phyloP scores from a whole-genome alignment of 2,888 invertebrate species.

The Caenorhabditis virilis region DNA sequence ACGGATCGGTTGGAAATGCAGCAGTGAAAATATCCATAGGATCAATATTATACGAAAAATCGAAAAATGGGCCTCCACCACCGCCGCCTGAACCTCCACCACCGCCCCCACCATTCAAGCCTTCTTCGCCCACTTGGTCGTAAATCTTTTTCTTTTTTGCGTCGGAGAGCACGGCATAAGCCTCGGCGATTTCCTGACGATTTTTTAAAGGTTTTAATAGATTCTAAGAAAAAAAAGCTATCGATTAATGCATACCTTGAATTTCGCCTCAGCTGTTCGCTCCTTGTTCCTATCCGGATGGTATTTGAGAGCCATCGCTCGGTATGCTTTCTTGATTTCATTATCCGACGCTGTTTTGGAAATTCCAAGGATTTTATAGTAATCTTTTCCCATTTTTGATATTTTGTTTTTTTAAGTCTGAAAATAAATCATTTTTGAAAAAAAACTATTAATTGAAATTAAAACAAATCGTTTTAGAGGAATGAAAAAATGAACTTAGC shows the following conservation, averaged over 20 bases:
- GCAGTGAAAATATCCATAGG: constrained; percentile 94
- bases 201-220: too few species aligned
- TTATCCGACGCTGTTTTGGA: constrained; percentile 86
- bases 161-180: constrained; percentile 94
- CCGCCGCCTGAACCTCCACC: constrained; percentile 46
- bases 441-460: neutral
- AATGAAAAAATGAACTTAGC: neutral
- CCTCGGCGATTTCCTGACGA: constrained; percentile 84
- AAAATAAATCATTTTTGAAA: too few species aligned
- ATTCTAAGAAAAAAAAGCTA: neutral
- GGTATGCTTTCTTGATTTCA: constrained; percentile 76
- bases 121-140: constrained; percentile 87
- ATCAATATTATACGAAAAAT: constrained; percentile 90
- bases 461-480: neutral
- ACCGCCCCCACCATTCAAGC: constrained; percentile 76
- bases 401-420: too few species aligned
- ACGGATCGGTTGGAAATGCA: constrained; percentile 96
- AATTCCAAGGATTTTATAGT: constrained; percentile 90
- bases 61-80: constrained; percentile 55
- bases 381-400: constrained; percentile 86
- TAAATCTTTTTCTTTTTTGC: constrained; percentile 87
- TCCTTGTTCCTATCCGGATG: constrained; percentile 98
- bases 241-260: constrained; percentile 68
- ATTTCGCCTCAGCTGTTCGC: constrained; percentile 84
- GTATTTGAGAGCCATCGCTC: constrained; percentile 88